A percentile compares a stretch with the other conserved stretches of the same genome.
phyloP scores from a whole-genome alignment of 2,113 vertebrate genomes.

The Podilymbus podiceps region DNA sequence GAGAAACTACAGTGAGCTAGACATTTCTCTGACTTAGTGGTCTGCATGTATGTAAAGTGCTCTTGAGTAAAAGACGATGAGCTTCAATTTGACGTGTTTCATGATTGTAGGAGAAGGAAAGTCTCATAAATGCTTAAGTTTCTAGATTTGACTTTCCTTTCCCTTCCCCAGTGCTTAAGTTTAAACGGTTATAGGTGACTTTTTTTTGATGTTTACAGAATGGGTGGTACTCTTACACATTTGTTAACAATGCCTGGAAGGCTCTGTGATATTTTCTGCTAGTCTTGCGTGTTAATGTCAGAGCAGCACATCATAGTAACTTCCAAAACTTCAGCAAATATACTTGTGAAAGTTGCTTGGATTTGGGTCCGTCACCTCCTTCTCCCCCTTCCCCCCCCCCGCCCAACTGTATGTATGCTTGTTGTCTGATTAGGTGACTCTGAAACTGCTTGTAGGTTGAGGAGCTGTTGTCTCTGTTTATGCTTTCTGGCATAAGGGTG shows the following conservation, averaged over 20 bases:
- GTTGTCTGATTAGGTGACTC: neutral
- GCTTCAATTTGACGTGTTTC: neutral
- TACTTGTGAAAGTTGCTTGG: neutral
- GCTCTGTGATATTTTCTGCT: neutral
- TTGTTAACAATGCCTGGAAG: neutral
- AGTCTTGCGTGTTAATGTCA: neutral
- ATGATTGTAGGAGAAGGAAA: neutral
- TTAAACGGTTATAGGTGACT: neutral
- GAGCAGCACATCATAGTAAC: neutral
- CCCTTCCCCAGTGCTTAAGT: neutral
- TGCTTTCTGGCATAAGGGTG: neutral
- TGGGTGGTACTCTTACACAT: neutral
- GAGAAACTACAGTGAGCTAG: neutral
- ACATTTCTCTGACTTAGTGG: neutral
- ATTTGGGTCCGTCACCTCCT: neutral
- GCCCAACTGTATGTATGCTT: neutral
- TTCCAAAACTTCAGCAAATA: neutral
- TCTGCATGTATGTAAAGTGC: neutral
- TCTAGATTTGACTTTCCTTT: neutral
- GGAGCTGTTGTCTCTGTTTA: neutral
- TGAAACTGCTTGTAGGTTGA: neutral
- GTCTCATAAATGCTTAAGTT: neutral
- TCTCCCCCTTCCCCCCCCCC: rapidly evolving
- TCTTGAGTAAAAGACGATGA: neutral
- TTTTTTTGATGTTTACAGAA: conserved; percentile 7